Evolutionary conservation across 2,797 vertebrate genomes (phyloP).

Genomic region (Liasis olivaceus): DNA sequence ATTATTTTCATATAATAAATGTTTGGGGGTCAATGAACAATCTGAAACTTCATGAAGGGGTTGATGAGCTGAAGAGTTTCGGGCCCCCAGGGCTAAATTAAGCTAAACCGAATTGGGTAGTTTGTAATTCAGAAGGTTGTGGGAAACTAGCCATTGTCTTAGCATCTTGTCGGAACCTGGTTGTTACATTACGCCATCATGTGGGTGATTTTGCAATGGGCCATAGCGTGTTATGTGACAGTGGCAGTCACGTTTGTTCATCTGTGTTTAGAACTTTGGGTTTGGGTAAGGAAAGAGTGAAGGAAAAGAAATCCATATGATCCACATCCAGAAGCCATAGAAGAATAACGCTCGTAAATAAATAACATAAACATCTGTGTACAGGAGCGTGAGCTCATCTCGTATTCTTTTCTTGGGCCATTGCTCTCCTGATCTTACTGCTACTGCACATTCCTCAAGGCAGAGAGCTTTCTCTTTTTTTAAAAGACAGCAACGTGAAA

Average conservation of each 20-base stretch:
- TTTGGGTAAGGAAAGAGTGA: background rate
- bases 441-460: background rate
- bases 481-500: background rate
- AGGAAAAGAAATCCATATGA: background rate
- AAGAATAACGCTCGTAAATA: background rate
- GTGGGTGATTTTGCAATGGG: background rate
- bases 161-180: background rate
- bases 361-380: background rate
- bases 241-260: background rate
- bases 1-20: background rate
- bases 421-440: background rate
- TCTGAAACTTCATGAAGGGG: background rate
- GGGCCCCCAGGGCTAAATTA: background rate
- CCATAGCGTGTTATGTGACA: background rate
- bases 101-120: background rate
- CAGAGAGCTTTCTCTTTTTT: background rate
- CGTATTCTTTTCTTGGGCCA: background rate
- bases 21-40: background rate
- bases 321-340: background rate
- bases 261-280: background rate
- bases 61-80: background rate
- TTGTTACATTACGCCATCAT: background rate
- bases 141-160: background rate
- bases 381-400: background rate
- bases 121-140: background rate